phyloP scores from a whole-genome alignment of 2,113 vertebrate species.

The Thomomys bottae region DNA sequence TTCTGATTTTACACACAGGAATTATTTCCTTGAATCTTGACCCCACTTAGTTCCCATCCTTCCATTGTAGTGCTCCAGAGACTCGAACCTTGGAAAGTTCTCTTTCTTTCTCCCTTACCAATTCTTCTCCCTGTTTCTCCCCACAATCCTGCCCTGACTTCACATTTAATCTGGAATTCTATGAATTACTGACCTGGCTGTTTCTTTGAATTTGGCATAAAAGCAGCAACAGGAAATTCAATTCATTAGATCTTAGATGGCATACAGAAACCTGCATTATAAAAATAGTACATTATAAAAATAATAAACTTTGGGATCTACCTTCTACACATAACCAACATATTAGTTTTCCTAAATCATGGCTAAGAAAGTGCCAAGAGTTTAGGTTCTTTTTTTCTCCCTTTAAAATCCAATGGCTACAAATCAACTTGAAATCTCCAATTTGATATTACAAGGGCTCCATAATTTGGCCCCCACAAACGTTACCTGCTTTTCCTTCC shows the following conservation, averaged over 20 bases:
- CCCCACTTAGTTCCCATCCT: background rate
- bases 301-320: background rate
- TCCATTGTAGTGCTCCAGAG: background rate
- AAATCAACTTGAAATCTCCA: conserved; percentile 30
- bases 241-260: background rate
- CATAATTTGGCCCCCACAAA: background rate
- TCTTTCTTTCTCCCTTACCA: background rate
- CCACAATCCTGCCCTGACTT: too few relatives aligned
- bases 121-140: background rate
- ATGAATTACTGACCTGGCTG: background rate
- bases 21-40: background rate
- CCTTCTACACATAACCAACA: background rate
- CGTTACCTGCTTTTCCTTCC: background rate
- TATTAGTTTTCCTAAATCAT: conserved; percentile 15
- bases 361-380: background rate
- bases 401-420: background rate
- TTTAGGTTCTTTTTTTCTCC: too few relatives aligned
- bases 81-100: background rate
- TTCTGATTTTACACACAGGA: background rate
- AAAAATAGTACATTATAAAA: conserved; percentile 16
- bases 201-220: background rate
- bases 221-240: background rate
- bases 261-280: background rate
- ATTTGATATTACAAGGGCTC: background rate
- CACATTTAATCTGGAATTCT: background rate